These are phyloP conservation scores for Sipha maydis DNA, from an alignment of 2,888 invertebrate genomes.

Conservation along the genomic window DNA sequence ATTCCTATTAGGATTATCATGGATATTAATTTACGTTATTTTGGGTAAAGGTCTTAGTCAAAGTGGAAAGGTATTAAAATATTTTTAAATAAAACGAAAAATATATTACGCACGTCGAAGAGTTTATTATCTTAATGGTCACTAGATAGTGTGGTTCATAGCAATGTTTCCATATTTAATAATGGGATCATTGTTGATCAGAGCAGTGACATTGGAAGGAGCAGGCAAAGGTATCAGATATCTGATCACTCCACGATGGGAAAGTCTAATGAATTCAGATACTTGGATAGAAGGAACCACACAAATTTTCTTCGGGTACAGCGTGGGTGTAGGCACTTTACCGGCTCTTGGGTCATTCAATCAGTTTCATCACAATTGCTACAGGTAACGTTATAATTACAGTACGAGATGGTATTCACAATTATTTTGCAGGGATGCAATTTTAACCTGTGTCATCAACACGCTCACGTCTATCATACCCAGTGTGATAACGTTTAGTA, in stretches of 20 bases:
- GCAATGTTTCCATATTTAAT: conserved; percentile 81
- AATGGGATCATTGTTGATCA: conserved; percentile 74
- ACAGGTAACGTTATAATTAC: conserved; percentile 69
- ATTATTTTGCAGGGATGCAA: conserved; percentile 72
- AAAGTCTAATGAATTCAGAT: conserved; percentile 70
- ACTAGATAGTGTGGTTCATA: conserved; percentile 79
- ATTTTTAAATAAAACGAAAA: background rate
- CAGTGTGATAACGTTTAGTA: conserved; percentile 81
- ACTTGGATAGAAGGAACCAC: conserved; percentile 82
- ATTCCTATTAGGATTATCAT: conserved; percentile 74
- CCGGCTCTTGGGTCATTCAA: conserved; percentile 81
- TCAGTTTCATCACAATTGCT: conserved; percentile 80
- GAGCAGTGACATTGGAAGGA: conserved; percentile 77
- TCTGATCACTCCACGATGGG: conserved; percentile 76
- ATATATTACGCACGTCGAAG: no score
- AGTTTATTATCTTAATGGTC: background rate
- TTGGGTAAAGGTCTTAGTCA: conserved; percentile 79
- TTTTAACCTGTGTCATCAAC: conserved; percentile 79
- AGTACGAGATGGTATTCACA: background rate
- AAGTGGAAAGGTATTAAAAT: conserved; percentile 76
- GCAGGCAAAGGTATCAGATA: conserved; percentile 75
- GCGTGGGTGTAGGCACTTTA: conserved; percentile 80
- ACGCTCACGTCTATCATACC: conserved; percentile 79
- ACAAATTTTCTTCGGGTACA: conserved; percentile 82
- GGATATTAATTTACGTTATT: conserved; percentile 77